Conservation (phyloP, 2,113 vertebrate genomes). For the Euleptes europaea region DNA sequence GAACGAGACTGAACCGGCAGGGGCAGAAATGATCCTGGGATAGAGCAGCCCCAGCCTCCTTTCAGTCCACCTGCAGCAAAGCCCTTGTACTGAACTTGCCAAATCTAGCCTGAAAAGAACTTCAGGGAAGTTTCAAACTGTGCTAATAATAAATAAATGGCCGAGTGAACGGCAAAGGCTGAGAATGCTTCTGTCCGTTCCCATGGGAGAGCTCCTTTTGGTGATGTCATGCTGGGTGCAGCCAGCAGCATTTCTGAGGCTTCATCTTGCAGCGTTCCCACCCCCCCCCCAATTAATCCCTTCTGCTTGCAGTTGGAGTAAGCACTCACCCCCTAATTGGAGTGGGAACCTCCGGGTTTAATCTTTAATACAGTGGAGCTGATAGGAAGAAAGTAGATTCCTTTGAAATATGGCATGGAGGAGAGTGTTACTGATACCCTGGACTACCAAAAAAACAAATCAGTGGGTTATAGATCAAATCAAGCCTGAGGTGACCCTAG, state of each 20-base stretch:
- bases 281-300: background rate
- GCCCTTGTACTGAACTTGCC: background rate
- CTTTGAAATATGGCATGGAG: too few relatives aligned
- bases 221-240: background rate
- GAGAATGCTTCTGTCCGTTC: background rate
- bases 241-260: background rate
- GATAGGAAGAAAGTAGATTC: too few relatives aligned
- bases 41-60: too few relatives aligned
- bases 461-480: too few relatives aligned
- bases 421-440: too few relatives aligned
- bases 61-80: background rate
- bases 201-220: background rate
- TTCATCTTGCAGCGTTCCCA: background rate
- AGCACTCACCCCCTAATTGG: background rate
- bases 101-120: background rate
- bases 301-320: background rate
- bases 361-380: background rate
- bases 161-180: background rate
- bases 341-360: background rate
- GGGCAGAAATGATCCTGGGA: background rate
- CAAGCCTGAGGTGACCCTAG: too few relatives aligned
- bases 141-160: slow-evolving; percentile 14
- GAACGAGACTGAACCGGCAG: background rate
- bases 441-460: too few relatives aligned
- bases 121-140: slow-evolving; percentile 8